phyloP scores from a whole-genome alignment of 2,113 vertebrate species.

The Rhizomys pruinosus region DNA sequence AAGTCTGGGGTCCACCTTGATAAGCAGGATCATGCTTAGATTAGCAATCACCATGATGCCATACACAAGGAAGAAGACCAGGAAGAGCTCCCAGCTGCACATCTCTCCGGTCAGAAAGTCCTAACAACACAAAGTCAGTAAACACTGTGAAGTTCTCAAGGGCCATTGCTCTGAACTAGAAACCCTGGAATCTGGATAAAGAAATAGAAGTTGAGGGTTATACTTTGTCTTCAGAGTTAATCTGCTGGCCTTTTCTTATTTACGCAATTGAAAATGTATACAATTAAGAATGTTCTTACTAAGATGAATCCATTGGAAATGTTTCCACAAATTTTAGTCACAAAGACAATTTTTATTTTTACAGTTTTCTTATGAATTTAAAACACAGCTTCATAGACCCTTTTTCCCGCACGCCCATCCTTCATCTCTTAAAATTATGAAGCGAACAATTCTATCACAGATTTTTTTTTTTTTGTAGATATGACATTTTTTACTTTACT shows the following conservation, averaged over 20 bases:
- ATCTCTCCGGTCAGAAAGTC: neutral
- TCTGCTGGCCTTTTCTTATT: neutral
- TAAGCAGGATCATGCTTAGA: slow-evolving; percentile 60
- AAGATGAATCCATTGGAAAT: neutral
- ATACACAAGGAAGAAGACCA: slow-evolving; percentile 63
- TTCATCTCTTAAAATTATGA: no score
- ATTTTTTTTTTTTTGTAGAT: neutral
- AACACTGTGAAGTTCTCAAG: slow-evolving; percentile 28
- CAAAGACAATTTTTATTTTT: no score
- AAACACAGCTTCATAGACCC: no score
- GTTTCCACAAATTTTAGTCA: neutral
- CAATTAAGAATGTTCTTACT: fast-evolving
- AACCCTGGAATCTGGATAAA: neutral
- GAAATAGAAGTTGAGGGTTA: neutral
- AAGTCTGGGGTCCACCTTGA: slow-evolving; percentile 37
- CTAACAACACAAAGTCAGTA: slow-evolving; percentile 47
- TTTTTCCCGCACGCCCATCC: neutral
- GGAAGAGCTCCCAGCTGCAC: slow-evolving; percentile 39
- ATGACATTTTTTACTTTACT: fast-evolving
- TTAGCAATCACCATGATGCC: slow-evolving; percentile 36
- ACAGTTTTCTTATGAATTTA: no score
- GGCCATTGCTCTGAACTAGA: neutral
- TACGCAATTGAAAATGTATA: neutral
- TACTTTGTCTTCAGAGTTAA: neutral
- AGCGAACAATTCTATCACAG: neutral